These are phyloP conservation scores for Sitophilus oryzae DNA, from an alignment of 1,140 invertebrate genomes.

Conservation along the genomic window DNA sequence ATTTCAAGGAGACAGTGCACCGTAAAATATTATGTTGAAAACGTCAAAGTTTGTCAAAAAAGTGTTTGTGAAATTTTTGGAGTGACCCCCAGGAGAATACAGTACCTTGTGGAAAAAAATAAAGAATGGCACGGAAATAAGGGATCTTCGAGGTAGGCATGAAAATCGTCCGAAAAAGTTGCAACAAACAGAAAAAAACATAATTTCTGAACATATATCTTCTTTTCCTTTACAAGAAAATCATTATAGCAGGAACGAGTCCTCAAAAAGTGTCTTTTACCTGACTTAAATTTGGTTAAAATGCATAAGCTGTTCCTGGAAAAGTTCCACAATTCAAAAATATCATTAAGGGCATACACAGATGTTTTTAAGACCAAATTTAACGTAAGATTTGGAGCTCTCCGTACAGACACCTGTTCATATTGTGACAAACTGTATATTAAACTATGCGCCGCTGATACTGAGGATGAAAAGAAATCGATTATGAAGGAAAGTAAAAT, in stretches of 20 bases:
- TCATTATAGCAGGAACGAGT: background rate
- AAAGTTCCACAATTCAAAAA: slow-evolving; percentile 3
- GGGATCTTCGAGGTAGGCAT: slow-evolving; percentile 2
- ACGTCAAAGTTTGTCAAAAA: no score
- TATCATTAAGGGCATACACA: slow-evolving; percentile 3
- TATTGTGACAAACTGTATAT: slow-evolving; percentile 3
- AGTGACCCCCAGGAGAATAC: no score
- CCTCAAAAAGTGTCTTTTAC: background rate
- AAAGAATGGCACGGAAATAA: background rate
- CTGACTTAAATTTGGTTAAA: slow-evolving; percentile 4
- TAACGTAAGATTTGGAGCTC: slow-evolving; percentile 8
- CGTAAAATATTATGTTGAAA: no score
- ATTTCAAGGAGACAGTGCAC: no score
- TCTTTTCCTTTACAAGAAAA: slow-evolving; percentile 11
- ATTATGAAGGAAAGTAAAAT: slow-evolving; percentile 3
- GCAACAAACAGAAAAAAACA: background rate
- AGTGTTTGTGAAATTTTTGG: no score
- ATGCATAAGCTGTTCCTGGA: slow-evolving; percentile 1
- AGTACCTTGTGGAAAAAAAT: no score
- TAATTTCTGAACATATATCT: slow-evolving; percentile 7
- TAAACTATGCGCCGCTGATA: background rate
- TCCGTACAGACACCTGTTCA: slow-evolving; percentile 6
- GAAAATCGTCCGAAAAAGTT: slow-evolving; percentile 8
- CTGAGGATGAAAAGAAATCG: background rate
- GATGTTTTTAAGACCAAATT: slow-evolving; percentile 11